phyloP scores from a whole-genome alignment of 2,888 invertebrate species.

The Ecdyonurus torrentis region DNA sequence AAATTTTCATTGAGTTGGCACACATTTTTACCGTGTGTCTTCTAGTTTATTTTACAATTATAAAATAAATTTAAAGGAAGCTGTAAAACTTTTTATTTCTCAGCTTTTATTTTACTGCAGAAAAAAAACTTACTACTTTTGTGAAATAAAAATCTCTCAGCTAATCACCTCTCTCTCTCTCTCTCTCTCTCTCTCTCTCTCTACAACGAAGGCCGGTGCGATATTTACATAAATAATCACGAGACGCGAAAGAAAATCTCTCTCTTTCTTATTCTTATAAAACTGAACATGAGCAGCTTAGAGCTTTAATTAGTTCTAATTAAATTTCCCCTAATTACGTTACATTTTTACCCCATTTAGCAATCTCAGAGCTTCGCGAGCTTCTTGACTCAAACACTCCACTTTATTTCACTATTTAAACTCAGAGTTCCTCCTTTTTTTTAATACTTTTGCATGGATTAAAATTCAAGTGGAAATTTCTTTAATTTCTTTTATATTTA shows the following conservation, averaged over 20 bases:
- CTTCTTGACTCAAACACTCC: too few species aligned
- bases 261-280: not conserved
- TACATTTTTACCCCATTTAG: constrained; percentile 22
- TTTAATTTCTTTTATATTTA: not conserved
- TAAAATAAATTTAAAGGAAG: too few species aligned
- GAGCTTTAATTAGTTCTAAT: constrained; percentile 27
- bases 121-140: too few species aligned
- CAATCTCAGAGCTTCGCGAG: constrained; percentile 2
- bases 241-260: not conserved
- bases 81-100: too few species aligned
- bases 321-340: constrained; percentile 27
- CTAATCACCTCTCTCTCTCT: not conserved
- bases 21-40: too few species aligned
- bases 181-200: not conserved
- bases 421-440: too few species aligned
- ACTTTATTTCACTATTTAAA: too few species aligned
- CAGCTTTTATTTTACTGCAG: too few species aligned
- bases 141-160: not conserved
- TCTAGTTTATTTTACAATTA: too few species aligned
- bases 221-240: not conserved
- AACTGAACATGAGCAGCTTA: not conserved
- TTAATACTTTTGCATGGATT: too few species aligned
- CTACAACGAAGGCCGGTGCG: not conserved
- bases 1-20: too few species aligned
- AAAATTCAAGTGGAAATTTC: not conserved